These are phyloP conservation scores for Bovichtus diacanthus DNA, from an alignment of 2,797 vertebrate species.

Conservation along the genomic window DNA sequence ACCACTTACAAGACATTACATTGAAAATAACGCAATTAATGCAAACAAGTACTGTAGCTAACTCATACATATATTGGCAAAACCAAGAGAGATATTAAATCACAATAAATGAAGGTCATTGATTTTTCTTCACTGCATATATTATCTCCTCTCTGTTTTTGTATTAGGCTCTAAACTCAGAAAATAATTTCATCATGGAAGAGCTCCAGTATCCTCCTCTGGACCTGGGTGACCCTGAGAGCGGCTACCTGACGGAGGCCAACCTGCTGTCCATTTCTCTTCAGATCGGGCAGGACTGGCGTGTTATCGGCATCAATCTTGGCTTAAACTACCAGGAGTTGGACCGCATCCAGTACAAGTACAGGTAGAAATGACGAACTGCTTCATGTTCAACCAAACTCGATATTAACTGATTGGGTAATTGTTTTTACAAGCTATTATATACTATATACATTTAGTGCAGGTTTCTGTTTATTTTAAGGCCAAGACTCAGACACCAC, in stretches of 20 bases:
- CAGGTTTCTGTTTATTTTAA: slow-evolving; percentile 1
- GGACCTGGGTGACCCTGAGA: slow-evolving; percentile 95
- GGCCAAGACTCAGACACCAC: not conserved
- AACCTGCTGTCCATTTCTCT: slow-evolving; percentile 94
- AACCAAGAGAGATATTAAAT: too few relatives aligned
- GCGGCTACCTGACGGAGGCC: slow-evolving; percentile 94
- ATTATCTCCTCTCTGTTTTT: slow-evolving; percentile 14
- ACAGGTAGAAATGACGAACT: slow-evolving; percentile 82
- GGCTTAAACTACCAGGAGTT: slow-evolving; percentile 90
- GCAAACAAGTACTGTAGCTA: too few relatives aligned
- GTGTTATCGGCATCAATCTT: slow-evolving; percentile 90
- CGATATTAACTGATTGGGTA: too few relatives aligned
- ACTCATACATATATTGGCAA: too few relatives aligned
- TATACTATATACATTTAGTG: not conserved
- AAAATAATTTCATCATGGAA: slow-evolving; percentile 70
- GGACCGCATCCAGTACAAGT: slow-evolving; percentile 88
- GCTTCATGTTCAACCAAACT: not conserved
- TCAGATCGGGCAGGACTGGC: slow-evolving; percentile 92
- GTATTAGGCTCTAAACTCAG: slow-evolving; percentile 55
- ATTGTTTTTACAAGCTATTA: too few relatives aligned
- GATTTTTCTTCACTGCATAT: not conserved
- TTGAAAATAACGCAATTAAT: too few relatives aligned
- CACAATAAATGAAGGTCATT: too few relatives aligned
- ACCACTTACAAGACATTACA: too few relatives aligned
- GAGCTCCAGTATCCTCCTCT: slow-evolving; percentile 85